These are phyloP conservation scores for Microplitis deprimator DNA, from an alignment of 2,888 invertebrate species.

Conservation along the genomic window DNA sequence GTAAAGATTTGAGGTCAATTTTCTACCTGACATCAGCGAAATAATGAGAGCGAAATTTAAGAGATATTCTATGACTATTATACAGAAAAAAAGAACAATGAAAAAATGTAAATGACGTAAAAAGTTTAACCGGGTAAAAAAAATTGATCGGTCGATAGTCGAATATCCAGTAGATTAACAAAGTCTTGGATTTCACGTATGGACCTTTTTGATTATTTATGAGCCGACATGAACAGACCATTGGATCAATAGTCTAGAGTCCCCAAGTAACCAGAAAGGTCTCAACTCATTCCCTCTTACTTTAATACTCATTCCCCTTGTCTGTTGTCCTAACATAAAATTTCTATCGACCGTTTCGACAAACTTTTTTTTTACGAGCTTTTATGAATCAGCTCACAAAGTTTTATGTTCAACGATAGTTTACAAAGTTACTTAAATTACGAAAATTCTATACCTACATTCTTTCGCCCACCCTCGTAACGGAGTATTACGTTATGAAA, in stretches of 20 bases:
- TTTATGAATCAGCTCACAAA: slow-evolving; percentile 18
- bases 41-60: neutral
- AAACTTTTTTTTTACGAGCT: slow-evolving; percentile 13
- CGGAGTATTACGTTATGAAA: too few species aligned
- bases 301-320: slow-evolving; percentile 10
- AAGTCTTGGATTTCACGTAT: slow-evolving; percentile 28
- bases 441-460: neutral
- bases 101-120: neutral
- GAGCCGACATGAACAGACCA: slow-evolving; percentile 20
- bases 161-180: slow-evolving; percentile 11
- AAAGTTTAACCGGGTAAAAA: neutral
- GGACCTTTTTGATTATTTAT: slow-evolving; percentile 40
- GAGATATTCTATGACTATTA: neutral
- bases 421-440: neutral
- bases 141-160: slow-evolving; percentile 12
- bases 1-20: neutral
- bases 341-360: slow-evolving; percentile 26
- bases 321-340: slow-evolving; percentile 19
- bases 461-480: neutral
- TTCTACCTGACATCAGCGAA: neutral
- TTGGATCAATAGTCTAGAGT: slow-evolving; percentile 16
- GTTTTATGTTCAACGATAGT: neutral
- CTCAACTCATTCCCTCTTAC: slow-evolving; percentile 16
- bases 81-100: neutral
- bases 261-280: slow-evolving; percentile 29